Evolutionary conservation across 2,113 vertebrate genomes (phyloP), one percentile per base, ranked within the genome.

Genomic region (Cichladusa arquata): DNA sequence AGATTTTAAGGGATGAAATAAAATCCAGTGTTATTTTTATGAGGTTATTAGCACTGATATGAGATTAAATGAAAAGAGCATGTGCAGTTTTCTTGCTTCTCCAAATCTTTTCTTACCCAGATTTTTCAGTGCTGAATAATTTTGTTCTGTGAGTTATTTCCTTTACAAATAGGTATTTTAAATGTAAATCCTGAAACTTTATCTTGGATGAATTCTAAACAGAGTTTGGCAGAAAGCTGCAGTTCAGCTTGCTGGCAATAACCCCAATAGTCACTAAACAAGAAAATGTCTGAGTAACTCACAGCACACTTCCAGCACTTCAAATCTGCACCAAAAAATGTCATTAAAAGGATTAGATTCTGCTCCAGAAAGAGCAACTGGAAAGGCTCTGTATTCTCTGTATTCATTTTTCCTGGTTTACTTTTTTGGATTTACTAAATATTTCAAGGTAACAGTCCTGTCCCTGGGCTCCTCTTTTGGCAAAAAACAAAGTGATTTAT

Each of bases 301-400:
- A 38, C 65, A 61, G 64, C 45, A 38, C 44, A 31, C 76, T 77
- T 88, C 17, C 3, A 57, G 67, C 65, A 28, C 25, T 79, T 93
- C 5, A 72, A 65, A 69, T 51, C 69, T 50, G 53, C 70, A 79
- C 66, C 65, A 58, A 24, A 92, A 86, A 73, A 57, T 22, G 77
- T 57, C 65, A 34, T 73, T 90, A 36, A 86, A 89, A 72, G 66
- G 66, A 72, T 90, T 73, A 72, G 90, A 36, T 90, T 91, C 84
- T 80, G 58, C 57, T 85, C 44, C 62, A 88, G 64, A 89, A 91
- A 28, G 81, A 92, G 54, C 42, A 95, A 84, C 84, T 93, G 91
- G 74, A 73, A 95, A 38, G 8, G 45, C 54, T 87, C 84, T 73
- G 1, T 34, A 0, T 69, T 84, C 11, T 87, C 89, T 77, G 1